These are phyloP conservation scores for Oscheius sp. DNA, from an alignment of 1,140 invertebrate species.

Conservation along the genomic window DNA sequence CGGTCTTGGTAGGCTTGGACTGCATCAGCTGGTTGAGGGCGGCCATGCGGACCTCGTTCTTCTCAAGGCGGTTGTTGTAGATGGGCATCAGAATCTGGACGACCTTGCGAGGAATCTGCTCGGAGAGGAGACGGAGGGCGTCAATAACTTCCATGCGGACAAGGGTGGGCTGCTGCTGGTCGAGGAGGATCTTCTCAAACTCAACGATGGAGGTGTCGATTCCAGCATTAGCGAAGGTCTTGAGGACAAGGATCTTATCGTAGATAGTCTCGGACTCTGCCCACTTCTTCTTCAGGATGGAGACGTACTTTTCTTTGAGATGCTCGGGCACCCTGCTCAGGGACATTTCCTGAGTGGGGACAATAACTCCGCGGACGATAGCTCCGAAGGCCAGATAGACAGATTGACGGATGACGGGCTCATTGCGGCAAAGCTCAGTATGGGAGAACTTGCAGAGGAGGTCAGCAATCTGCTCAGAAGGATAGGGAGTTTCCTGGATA, in stretches of 20 bases:
- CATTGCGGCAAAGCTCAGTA: not conserved
- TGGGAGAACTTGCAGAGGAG: conserved; percentile 1
- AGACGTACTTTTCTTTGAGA: conserved; percentile 14
- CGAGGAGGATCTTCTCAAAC: conserved; percentile 43
- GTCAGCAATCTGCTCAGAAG: conserved; percentile 24
- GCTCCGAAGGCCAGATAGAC: conserved; percentile 26
- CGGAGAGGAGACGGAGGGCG: conserved; percentile 49
- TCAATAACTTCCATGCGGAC: conserved; percentile 55
- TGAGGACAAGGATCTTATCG: conserved; percentile 44
- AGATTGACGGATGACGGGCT: conserved; percentile 21
- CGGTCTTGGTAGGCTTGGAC: conserved; percentile 39
- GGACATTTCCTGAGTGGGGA: conserved; percentile 13
- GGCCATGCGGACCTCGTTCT: conserved; percentile 51
- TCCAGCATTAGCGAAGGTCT: conserved; percentile 55
- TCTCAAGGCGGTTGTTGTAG: conserved; percentile 47
- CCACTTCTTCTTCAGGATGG: conserved; percentile 32
- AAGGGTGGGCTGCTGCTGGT: conserved; percentile 41
- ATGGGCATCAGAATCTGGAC: conserved; percentile 46
- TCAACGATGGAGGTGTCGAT: conserved; percentile 44
- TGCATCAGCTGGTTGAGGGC: conserved; percentile 46
- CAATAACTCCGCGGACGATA: conserved; percentile 20
- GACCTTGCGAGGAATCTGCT: conserved; percentile 47
- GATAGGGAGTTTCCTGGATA: conserved; percentile 12
- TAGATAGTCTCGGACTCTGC: conserved; percentile 10
- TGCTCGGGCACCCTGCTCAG: not conserved